phyloP scores from a whole-genome alignment of 2,888 invertebrate species.

The Zeuzera pyrina region DNA sequence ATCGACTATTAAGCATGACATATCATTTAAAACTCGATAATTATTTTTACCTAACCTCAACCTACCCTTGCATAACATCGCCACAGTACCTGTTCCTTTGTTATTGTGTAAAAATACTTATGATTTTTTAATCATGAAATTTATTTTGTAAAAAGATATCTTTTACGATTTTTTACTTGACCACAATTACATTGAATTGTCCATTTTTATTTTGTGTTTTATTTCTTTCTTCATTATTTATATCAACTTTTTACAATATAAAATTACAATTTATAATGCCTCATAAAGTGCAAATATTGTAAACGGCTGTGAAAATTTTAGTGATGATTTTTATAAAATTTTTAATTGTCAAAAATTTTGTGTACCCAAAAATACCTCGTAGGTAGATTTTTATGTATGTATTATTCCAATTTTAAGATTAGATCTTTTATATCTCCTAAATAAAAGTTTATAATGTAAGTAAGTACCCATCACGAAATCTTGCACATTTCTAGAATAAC shows the following conservation, averaged over 20 bases:
- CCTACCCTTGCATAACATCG: conserved; percentile 6
- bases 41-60: conserved; percentile 4
- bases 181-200: conserved; percentile 51
- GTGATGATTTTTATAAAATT: conserved; percentile 38
- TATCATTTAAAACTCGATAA: no score
- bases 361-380: not conserved
- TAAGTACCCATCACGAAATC: no score
- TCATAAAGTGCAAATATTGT: conserved; percentile 30
- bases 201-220: conserved; percentile 46
- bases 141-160: conserved; percentile 33
- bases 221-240: conserved; percentile 25
- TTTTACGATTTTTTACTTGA: conserved; percentile 27
- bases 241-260: not conserved
- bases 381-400: not conserved
- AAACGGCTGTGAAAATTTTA: conserved; percentile 47
- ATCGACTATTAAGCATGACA: conserved; percentile 4
- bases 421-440: no score
- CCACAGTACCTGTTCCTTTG: conserved; percentile 35
- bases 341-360: not conserved
- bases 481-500: no score
- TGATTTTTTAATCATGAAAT: conserved; percentile 25
- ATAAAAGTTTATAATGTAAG: no score
- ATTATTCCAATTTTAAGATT: no score
- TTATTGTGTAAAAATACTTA: conserved; percentile 22
- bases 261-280: not conserved